Conservation (phyloP, 2,113 vertebrate species). For the Podocnemis expansa region DNA sequence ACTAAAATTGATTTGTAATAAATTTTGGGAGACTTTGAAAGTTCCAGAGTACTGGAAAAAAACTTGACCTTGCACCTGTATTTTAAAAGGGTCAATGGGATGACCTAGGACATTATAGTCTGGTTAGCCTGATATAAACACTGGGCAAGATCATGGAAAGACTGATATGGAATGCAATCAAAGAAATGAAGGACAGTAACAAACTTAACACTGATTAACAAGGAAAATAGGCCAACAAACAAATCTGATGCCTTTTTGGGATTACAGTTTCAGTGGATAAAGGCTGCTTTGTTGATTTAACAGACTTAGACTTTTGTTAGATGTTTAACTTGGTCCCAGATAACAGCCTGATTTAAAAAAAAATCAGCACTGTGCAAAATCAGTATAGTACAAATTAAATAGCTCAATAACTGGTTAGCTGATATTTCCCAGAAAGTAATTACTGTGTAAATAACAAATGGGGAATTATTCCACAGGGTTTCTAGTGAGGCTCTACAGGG, state of each 20-base stretch:
- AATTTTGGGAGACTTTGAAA: not conserved
- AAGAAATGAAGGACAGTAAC: too few relatives aligned
- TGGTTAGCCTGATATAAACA: too few relatives aligned
- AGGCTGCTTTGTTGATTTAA: not conserved
- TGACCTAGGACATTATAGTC: not conserved
- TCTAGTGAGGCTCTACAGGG: not conserved
- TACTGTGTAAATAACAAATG: not conserved
- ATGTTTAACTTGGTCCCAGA: not conserved
- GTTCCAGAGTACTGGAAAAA: not conserved
- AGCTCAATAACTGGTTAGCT: not conserved
- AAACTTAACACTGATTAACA: too few relatives aligned
- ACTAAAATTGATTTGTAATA: not conserved
- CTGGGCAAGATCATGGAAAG: too few relatives aligned
- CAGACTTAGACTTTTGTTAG: not conserved
- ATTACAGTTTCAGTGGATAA: not conserved
- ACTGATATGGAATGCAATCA: too few relatives aligned
- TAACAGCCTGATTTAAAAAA: not conserved
- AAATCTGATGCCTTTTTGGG: not conserved
- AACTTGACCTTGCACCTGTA: not conserved
- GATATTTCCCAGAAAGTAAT: not conserved
- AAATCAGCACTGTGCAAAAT: not conserved
- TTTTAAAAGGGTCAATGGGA: not conserved
- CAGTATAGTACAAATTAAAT: not conserved
- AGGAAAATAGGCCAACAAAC: not conserved
- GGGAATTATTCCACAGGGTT: not conserved